phyloP scores from a whole-genome alignment of 92 coral and sea anemone species.

The Epizoanthus scotinus region DNA sequence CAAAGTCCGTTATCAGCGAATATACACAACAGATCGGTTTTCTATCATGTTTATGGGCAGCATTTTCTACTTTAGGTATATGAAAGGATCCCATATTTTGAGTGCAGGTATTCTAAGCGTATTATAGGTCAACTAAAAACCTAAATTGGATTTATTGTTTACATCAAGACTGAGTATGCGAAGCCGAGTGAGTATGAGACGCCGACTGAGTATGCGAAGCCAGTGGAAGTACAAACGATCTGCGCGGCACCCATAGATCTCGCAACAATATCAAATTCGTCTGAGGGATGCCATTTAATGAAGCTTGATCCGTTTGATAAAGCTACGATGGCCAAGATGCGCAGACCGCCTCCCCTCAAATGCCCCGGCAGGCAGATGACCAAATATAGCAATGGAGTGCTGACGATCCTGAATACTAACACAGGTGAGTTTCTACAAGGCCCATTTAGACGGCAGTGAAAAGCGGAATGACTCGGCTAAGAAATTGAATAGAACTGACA shows the following conservation, averaged over 20 bases:
- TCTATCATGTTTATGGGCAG: too few species aligned
- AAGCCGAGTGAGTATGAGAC: too few species aligned
- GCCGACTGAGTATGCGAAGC: not conserved
- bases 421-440: not conserved
- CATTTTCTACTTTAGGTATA: too few species aligned
- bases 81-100: too few species aligned
- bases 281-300: constrained; percentile 67
- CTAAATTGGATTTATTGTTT: constrained; percentile 41
- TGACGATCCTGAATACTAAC: constrained; percentile 23
- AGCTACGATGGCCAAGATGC: constrained; percentile 50
- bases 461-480: too few species aligned
- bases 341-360: constrained; percentile 44
- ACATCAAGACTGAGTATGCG: constrained; percentile 59
- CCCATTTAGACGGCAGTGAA: too few species aligned
- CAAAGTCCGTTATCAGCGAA: too few species aligned
- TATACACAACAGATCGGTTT: too few species aligned
- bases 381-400: constrained; percentile 62
- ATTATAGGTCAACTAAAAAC: constrained; percentile 38
- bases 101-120: too few species aligned
- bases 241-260: constrained; percentile 63
- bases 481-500: too few species aligned
- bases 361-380: constrained; percentile 74
- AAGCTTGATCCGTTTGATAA: constrained; percentile 78
- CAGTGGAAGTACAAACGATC: constrained; percentile 37
- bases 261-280: not conserved